Evolutionary conservation across 2,888 invertebrate genomes (phyloP).

Genomic region (Luffia ferchaultella): DNA sequence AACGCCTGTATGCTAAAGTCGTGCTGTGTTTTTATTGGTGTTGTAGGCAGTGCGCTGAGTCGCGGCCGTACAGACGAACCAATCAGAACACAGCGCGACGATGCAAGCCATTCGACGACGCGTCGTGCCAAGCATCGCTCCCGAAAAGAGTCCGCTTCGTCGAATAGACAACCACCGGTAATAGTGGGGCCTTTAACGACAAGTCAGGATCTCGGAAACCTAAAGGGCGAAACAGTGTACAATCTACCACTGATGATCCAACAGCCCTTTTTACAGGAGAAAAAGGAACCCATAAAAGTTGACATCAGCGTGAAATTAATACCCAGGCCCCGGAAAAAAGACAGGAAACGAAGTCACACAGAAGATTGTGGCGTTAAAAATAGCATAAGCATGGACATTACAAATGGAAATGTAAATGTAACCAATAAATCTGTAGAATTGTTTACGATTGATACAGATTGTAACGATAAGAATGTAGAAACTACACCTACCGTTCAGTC

Average conservation of each 20-base stretch:
- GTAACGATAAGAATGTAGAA: slow-evolving; percentile 2
- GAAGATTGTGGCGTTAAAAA: slow-evolving; percentile 36
- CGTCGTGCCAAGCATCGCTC: slow-evolving; percentile 49
- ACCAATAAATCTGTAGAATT: slow-evolving; percentile 41
- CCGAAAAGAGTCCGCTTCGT: slow-evolving; percentile 67
- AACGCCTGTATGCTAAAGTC: slow-evolving; percentile 38
- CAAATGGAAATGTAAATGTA: slow-evolving; percentile 39
- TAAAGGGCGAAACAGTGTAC: slow-evolving; percentile 48
- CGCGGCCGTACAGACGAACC: slow-evolving; percentile 62
- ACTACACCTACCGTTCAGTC: too few species aligned
- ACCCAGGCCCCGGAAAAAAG: slow-evolving; percentile 65
- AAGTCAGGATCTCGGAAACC: slow-evolving; percentile 54
- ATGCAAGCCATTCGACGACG: slow-evolving; percentile 45
- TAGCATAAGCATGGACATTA: slow-evolving; percentile 54
- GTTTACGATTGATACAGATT: slow-evolving; percentile 12
- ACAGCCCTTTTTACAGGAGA: slow-evolving; percentile 68
- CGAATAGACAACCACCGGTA: slow-evolving; percentile 57
- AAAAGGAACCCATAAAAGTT: slow-evolving; percentile 79
- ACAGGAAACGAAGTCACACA: slow-evolving; percentile 30
- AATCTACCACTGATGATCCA: slow-evolving; percentile 61
- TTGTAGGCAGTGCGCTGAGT: slow-evolving; percentile 63
- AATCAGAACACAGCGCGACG: slow-evolving; percentile 66
- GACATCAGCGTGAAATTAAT: slow-evolving; percentile 80
- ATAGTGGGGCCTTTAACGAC: slow-evolving; percentile 58
- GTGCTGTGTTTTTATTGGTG: slow-evolving; percentile 66